Base-by-base conservation (phyloP, 2,113 vertebrate genomes). In the Polypterus bichir region DNA sequence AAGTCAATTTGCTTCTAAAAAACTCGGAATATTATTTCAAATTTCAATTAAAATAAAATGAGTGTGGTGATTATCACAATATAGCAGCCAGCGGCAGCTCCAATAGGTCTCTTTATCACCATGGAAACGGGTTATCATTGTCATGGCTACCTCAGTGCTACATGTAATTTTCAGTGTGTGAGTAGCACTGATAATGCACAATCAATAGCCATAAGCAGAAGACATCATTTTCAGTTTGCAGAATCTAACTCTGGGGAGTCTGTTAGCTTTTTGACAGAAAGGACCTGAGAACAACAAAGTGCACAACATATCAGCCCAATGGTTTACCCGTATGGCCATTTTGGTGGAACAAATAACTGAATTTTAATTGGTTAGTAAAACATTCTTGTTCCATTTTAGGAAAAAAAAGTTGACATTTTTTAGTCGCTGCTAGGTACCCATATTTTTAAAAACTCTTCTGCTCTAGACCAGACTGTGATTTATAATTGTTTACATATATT, bases 41-140 rank as follows among this genome's bases (percentile, higher is more conserved):
- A 82, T 88, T 91, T 87, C 83, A 90, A 90, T 90, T 89, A 89
- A 87, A 90, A 80, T 76, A 69, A 85, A 89, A 85, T 83, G 81
- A 89, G 81, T 74, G 79, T 68, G 61, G 69, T 3, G 68, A 91
- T 91, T 92, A 91, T 90, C 85, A 60, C 86, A 77, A 73, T 64
- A 77, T 71, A 81, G 76, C 88, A 90, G 87, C 74, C 76, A 76
- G 74, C 70, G 73, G 74, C 78, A 79, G 74, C 73, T 70, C 81
- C 80, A 83, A 84, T 75, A 71, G 79, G 77, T 73, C 64, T 71
- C 86, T 87, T 87, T 82, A 88, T 77, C 81, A 76, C 88, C 81
- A 90, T 91, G 82, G 89, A 80, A 91, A 93, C 88, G 60, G 0
- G 67, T 49, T 78, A 77, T 76, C 71, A 86, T 84, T 87, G 84